Evolutionary conservation across 2,797 vertebrate genomes (phyloP), one percentile per base, ranked within the genome.

Genomic region (Todus mexicanus): DNA sequence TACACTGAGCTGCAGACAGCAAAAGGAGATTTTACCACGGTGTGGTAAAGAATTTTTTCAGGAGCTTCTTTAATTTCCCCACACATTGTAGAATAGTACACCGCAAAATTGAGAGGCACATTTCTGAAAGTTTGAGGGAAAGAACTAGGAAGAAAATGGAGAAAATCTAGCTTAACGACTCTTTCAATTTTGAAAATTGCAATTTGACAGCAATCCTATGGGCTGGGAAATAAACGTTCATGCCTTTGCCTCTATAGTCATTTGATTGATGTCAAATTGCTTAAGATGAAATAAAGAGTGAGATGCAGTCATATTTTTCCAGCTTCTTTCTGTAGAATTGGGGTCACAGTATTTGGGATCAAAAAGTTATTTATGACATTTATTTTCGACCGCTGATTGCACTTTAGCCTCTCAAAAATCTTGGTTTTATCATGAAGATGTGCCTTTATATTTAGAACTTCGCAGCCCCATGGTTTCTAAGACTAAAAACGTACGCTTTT

Each of bases 201-300:
- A 97, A 96, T 97, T 96, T 96, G 95, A 96, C 95, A 96, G 95
- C 95, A 97, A 95, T 96, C 91, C 80, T 74, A 91, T 95, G 85
- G 91, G 85, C 95, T 96, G 83, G 89, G 92, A 96, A 96, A 96
- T 96, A 95, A 96, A 97, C 89, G 81, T 93, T 94, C 93, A 87
- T 94, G 84, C 72, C 92, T 95, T 93, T 91, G 89, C 95, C 94
- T 95, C 89, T 88, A 88, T 90, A 96, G 94, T 90, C 87, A 87
- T 83, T 93, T 91, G 91, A 93, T 94, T 95, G 95, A 93, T 96
- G 94, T 95, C 95, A 95, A 95, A 95, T 94, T 97, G 94, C 95
- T 95, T 87, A 92, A 96, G 95, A 95, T 94, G 93, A 95, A 96
- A 92, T 96, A 96, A 96, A 96, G 89, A 94, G 91, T 93, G 93